Evolutionary conservation across 2,888 invertebrate genomes (phyloP).

Genomic region (Trissolcus brochymenae): DNA sequence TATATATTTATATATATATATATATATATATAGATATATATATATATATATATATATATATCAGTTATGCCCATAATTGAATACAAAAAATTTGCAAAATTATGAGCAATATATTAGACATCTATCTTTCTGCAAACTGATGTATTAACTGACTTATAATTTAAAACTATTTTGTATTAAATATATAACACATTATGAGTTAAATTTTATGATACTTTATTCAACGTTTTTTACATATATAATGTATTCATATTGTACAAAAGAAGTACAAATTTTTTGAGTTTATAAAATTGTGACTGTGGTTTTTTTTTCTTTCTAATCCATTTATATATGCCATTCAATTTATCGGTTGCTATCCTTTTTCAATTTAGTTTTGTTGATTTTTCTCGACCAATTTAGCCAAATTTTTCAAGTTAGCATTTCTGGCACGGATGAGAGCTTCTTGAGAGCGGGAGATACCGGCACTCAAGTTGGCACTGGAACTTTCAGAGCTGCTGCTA

Average conservation of each 20-base stretch:
- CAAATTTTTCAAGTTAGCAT: constrained; percentile 1
- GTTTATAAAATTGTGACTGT: neutral
- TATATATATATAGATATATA: no score
- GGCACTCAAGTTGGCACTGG: constrained; percentile 4
- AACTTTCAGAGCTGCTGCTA: constrained; percentile 18
- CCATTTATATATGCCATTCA: neutral
- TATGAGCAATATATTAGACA: neutral
- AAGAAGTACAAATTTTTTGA: neutral
- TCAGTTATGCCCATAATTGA: no score
- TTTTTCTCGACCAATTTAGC: constrained; percentile 1
- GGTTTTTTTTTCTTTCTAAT: neutral
- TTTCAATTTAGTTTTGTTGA: neutral
- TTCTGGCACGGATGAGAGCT: constrained; percentile 7
- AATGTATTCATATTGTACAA: constrained; percentile 6
- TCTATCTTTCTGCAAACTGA: neutral
- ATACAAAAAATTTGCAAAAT: no score
- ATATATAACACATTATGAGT: neutral
- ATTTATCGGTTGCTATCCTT: neutral
- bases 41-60: no score
- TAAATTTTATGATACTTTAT: neutral
- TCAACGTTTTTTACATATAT: constrained; percentile 5
- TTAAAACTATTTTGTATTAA: neutral
- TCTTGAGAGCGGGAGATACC: constrained; percentile 11
- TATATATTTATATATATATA: no score
- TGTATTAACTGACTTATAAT: neutral